Percentiles rank a stretch among this genome's conserved stretches.
These are phyloP conservation scores for Tadarida brasiliensis DNA, from an alignment of 2,797 vertebrate species.

Conservation along the genomic window DNA sequence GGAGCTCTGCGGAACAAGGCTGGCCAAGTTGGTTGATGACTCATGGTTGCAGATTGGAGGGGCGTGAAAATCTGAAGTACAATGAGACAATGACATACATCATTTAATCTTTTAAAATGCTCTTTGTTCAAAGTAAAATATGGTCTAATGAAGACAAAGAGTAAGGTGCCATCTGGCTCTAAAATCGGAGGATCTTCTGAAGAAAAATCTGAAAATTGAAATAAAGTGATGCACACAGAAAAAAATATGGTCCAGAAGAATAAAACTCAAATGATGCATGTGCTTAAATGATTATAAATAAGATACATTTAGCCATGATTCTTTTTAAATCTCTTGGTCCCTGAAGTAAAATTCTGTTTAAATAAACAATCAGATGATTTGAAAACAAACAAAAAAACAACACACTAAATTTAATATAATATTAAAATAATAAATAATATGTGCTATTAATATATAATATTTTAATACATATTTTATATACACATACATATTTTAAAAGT, in stretches of 20 bases:
- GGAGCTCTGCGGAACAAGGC: not conserved
- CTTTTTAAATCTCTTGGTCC: not conserved
- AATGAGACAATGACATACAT: not conserved
- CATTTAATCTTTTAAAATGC: slow-evolving; percentile 55
- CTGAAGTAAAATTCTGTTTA: not conserved
- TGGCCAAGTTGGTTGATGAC: slow-evolving; percentile 11
- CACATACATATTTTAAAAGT: not conserved
- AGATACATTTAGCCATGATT: slow-evolving; percentile 12
- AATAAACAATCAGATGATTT: not conserved
- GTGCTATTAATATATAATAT: not conserved
- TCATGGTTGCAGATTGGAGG: not conserved
- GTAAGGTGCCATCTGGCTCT: slow-evolving; percentile 30
- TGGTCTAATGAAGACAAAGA: not conserved
- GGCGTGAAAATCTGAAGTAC: not conserved
- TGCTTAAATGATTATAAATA: slow-evolving; percentile 29
- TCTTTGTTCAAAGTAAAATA: slow-evolving; percentile 39
- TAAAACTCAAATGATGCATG: not conserved
- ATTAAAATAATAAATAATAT: slow-evolving; percentile 3
- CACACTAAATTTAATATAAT: not conserved
- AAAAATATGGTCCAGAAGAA: not conserved
- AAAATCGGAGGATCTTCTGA: not conserved
- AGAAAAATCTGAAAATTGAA: not conserved
- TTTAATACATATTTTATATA: not conserved
- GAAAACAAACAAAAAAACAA: not conserved
- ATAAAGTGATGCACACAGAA: not conserved